Evolutionary conservation across 2,113 vertebrate species (phyloP).

Genomic region (Spermophilus dauricus): DNA sequence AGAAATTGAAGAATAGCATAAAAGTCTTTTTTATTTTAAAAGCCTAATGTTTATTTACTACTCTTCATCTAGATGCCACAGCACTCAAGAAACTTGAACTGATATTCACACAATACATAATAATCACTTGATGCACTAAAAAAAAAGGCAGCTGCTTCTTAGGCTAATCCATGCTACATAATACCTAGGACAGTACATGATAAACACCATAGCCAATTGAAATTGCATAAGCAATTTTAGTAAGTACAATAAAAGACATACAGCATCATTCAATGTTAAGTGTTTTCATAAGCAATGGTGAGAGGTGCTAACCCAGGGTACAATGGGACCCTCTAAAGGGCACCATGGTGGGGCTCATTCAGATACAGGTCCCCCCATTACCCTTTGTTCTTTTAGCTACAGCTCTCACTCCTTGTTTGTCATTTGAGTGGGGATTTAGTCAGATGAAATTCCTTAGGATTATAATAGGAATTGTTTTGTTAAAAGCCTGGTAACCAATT

Average conservation of each 20-base stretch:
- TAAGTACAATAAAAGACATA: slow-evolving; percentile 55
- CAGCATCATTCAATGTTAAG: not conserved
- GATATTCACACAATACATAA: slow-evolving; percentile 63
- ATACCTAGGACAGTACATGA: slow-evolving; percentile 48
- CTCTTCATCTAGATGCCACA: slow-evolving; percentile 47
- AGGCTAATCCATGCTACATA: slow-evolving; percentile 55
- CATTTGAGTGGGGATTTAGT: slow-evolving; percentile 48
- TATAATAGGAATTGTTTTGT: not conserved
- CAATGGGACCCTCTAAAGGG: slow-evolving; percentile 7
- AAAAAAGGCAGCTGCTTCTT: slow-evolving; percentile 61
- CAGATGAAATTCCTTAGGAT: slow-evolving; percentile 3
- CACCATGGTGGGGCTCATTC: not conserved
- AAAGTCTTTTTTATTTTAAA: slow-evolving; percentile 1
- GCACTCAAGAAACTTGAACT: slow-evolving; percentile 64
- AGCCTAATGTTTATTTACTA: slow-evolving; percentile 68
- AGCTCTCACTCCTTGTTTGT: not conserved
- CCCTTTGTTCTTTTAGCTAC: not conserved
- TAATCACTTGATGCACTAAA: slow-evolving; percentile 55
- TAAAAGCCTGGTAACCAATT: slow-evolving; percentile 61
- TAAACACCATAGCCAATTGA: slow-evolving; percentile 63
- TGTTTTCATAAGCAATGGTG: slow-evolving; percentile 44
- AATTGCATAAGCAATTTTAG: slow-evolving; percentile 62
- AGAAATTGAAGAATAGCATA: slow-evolving; percentile 57
- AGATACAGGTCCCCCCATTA: not conserved
- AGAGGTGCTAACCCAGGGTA: not conserved